Percentiles rank a stretch among this genome's conserved stretches.
phyloP scores from a whole-genome alignment of 2,113 vertebrate species.

The Lagopus leucura region DNA sequence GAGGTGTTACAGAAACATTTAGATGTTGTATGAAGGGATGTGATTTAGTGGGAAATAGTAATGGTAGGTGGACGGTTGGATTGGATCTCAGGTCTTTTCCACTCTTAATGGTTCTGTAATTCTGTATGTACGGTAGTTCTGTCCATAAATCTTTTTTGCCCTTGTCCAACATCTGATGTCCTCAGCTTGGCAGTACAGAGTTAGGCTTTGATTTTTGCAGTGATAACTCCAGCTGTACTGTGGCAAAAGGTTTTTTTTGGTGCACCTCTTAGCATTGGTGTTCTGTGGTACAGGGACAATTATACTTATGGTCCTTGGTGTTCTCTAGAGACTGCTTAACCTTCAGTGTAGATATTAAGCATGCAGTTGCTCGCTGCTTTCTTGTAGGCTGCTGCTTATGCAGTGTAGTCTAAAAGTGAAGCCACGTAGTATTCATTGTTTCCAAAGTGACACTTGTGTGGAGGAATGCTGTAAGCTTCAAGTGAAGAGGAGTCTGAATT shows the following conservation, averaged over 20 bases:
- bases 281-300: background rate
- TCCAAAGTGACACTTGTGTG: background rate
- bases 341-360: background rate
- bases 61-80: no score
- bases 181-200: background rate
- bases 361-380: background rate
- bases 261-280: background rate
- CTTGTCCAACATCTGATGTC: background rate
- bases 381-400: background rate
- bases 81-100: no score
- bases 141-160: background rate
- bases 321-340: background rate
- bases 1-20: no score
- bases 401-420: background rate
- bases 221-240: background rate
- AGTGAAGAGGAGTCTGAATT: background rate
- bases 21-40: no score
- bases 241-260: background rate
- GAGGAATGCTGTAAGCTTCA: background rate
- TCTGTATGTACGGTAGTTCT: background rate
- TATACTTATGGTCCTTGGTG: background rate
- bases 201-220: background rate
- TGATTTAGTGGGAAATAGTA: no score
- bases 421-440: background rate
- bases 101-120: no score